Base-by-base conservation (phyloP, 2,113 vertebrate species). In the Centropus unirufus region DNA sequence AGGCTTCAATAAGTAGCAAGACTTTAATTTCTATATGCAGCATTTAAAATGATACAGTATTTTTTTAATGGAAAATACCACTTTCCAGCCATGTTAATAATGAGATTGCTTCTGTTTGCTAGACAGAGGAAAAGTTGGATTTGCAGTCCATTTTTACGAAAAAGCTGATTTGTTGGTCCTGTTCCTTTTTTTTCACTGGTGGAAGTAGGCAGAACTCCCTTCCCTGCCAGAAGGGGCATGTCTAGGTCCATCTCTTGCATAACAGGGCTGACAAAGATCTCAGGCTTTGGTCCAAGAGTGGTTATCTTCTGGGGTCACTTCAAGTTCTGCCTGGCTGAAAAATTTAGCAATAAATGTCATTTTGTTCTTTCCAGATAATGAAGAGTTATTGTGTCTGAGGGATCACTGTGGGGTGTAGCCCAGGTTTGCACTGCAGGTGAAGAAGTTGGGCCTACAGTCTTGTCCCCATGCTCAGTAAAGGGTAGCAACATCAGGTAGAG, bases 401-500 rank as follows among this genome's bases (percentile, higher is more conserved):
- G 58, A 5, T 3, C 2, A 0, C 39, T 24, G 79, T 3, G 12
- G 83, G 69, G 30, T 27, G 55, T 18, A 73, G 42, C 51, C 12
- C 42, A 58, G 51, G 79, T 57, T n/a, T 62, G 67, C 5, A 1
- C 79, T 57, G 62, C 40, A n/a, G 69, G 40, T 0, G 1, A 21
- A 23, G 76, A 34, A 2, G 8, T 46, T 87, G 67, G 20, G 42
- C 64, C 39, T 83, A 46, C 77, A n/a, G 42, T 8, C 30, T 83
- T 11, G 14, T 66, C 36, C 40, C 24, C 0, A 0, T 5, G 16
- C 61, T 83, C n/a, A 3, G 30, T 39, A 32, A 55, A 26, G 47
- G 47, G 22, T 64, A n/a, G 29, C 27, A 40, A 3, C 0, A 2
- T 16, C 4, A 1, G 1, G 22, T 7, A 17, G 23, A n/a, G 24